phyloP scores from a whole-genome alignment of 2,888 invertebrate species.

The Rhagophthalmus giganteus region DNA sequence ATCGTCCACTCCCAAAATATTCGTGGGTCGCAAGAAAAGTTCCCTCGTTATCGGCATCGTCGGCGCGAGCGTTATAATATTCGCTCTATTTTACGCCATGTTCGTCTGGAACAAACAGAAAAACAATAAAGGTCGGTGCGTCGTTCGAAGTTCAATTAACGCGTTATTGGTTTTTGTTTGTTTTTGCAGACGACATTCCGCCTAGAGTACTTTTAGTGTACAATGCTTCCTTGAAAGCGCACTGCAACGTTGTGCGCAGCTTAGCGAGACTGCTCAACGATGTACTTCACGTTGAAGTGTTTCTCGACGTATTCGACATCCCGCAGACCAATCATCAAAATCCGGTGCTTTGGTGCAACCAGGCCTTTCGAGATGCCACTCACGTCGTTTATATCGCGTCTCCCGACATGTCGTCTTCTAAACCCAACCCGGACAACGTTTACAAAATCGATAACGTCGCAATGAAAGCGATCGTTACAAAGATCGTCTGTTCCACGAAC shows the following conservation, averaged over 20 bases:
- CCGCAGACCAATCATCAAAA: conserved; percentile 22
- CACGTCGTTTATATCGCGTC: conserved; percentile 24
- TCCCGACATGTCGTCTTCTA: conserved; percentile 6
- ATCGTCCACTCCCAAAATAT: conserved; percentile 47
- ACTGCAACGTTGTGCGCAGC: conserved; percentile 16
- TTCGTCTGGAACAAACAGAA: conserved; percentile 19
- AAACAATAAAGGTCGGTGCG: conserved; percentile 11
- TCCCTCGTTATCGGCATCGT: conserved; percentile 18
- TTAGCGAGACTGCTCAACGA: conserved; percentile 16
- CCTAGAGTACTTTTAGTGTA: conserved; percentile 17
- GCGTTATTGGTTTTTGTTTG: background rate
- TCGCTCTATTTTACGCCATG: conserved; percentile 21
- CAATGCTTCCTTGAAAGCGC: conserved; percentile 13
- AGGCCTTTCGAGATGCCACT: conserved; percentile 18
- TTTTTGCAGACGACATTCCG: conserved; percentile 10
- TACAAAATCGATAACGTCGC: conserved; percentile 12
- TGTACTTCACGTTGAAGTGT: conserved; percentile 15
- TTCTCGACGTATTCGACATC: conserved; percentile 20
- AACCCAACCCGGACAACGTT: conserved; percentile 4
- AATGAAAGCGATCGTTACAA: conserved; percentile 11
- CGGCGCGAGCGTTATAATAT: conserved; percentile 19
- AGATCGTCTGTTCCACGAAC: conserved; percentile 5
- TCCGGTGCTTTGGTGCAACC: conserved; percentile 19
- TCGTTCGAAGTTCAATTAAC: background rate
- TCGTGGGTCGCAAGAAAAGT: conserved; percentile 41